Conservation (phyloP, 2,113 vertebrate species). For the Dascyllus trimaculatus region DNA sequence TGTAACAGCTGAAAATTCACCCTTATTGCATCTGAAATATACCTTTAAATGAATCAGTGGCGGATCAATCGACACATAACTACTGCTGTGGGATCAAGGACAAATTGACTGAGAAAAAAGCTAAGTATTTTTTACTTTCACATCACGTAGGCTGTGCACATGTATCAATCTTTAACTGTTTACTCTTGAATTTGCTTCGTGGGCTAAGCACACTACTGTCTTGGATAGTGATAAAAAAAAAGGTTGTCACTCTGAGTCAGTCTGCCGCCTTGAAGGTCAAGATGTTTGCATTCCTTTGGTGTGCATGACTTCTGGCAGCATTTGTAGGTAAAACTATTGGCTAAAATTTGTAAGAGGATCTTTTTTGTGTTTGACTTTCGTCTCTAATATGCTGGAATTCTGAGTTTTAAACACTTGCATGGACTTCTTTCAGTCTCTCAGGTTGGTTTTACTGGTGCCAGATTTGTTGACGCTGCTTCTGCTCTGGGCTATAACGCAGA, state of each 20-base stretch:
- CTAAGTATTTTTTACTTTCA: not conserved
- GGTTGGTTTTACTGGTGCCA: too few species aligned
- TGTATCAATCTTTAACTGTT: not conserved
- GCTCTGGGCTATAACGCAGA: too few species aligned
- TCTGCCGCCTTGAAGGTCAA: not conserved
- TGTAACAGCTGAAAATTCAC: too few species aligned
- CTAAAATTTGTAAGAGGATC: too few species aligned
- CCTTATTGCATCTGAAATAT: not conserved
- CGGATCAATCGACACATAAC: rapidly evolving
- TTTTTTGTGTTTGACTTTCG: too few species aligned
- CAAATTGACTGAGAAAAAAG: not conserved
- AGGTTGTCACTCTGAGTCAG: not conserved
- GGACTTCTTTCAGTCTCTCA: too few species aligned
- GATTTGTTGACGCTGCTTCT: too few species aligned
- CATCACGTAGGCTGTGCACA: not conserved
- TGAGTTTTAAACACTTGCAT: too few species aligned
- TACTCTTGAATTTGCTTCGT: not conserved
- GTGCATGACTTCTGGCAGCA: not conserved
- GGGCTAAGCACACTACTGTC: not conserved
- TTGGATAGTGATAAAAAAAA: not conserved
- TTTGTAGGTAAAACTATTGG: not conserved
- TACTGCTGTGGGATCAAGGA: not conserved
- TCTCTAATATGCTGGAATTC: too few species aligned
- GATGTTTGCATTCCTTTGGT: not conserved
- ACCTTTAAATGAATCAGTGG: not conserved